Percentiles rank a stretch among this genome's conserved stretches.
phyloP scores from a whole-genome alignment of 1,140 invertebrate species.

The Ceratosolen fusciceps region DNA sequence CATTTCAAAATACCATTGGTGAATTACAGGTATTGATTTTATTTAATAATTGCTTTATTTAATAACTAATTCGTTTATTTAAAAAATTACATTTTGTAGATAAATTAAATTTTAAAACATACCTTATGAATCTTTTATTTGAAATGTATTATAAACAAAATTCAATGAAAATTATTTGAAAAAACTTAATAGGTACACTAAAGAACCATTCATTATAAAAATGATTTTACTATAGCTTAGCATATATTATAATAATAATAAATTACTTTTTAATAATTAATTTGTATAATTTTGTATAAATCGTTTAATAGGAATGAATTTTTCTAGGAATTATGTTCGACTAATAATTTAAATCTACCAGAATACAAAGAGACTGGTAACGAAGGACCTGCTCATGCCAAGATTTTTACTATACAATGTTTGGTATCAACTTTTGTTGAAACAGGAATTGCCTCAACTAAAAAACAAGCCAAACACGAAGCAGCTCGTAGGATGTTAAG shows the following conservation, averaged over 20 bases:
- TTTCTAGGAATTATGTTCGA: conserved; percentile 74
- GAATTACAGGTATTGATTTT: conserved; percentile 58
- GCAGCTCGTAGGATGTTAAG: conserved; percentile 73
- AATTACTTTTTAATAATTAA: too few relatives aligned
- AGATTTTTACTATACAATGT: conserved; percentile 79
- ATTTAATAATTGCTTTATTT: too few relatives aligned
- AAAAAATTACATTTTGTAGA: too few relatives aligned
- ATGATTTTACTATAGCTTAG: too few relatives aligned
- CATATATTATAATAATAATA: too few relatives aligned
- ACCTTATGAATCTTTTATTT: too few relatives aligned
- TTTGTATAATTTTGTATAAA: background rate
- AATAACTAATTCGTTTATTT: too few relatives aligned
- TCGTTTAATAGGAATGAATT: conserved; percentile 39
- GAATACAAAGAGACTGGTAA: conserved; percentile 76
- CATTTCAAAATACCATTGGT: conserved; percentile 66
- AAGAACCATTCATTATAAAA: too few relatives aligned
- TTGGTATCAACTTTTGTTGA: conserved; percentile 75
- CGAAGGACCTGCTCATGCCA: conserved; percentile 80
- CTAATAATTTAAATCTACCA: conserved; percentile 76
- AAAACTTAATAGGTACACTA: too few relatives aligned
- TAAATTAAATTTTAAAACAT: too few relatives aligned
- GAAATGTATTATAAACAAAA: too few relatives aligned
- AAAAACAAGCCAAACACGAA: conserved; percentile 74
- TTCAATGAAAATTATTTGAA: too few relatives aligned
- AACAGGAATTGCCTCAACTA: conserved; percentile 71